Conservation (phyloP, 2,888 invertebrate genomes). For the Argyresthia albistria region DNA sequence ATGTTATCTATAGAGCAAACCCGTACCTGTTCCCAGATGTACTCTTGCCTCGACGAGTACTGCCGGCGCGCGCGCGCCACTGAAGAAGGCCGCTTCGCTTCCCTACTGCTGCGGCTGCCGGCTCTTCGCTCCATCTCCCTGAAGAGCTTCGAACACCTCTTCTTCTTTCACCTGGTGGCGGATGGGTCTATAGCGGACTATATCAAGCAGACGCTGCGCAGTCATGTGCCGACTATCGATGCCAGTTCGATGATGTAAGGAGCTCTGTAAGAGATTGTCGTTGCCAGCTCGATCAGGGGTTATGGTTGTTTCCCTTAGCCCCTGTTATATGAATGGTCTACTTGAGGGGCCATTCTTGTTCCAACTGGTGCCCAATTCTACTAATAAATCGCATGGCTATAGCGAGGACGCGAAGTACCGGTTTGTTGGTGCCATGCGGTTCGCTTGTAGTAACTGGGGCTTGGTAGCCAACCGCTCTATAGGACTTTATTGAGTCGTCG, state of each 20-base stretch:
- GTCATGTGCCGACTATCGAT: conserved; percentile 73
- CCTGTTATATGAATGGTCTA: not conserved
- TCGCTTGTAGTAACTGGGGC: no score
- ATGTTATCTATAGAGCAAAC: not conserved
- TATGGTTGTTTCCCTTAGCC: not conserved
- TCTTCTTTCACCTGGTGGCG: conserved; percentile 93
- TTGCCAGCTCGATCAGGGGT: no score
- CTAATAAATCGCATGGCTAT: no score
- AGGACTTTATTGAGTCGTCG: no score
- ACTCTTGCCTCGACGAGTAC: conserved; percentile 96
- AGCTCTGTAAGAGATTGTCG: no score
- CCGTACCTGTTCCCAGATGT: conserved; percentile 61
- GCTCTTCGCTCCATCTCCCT: conserved; percentile 93
- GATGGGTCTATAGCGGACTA: conserved; percentile 89
- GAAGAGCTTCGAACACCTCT: conserved; percentile 95
- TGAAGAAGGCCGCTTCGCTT: conserved; percentile 96
- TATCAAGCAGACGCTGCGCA: conserved; percentile 81
- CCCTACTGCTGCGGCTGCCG: conserved; percentile 90
- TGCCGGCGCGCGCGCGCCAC: conserved; percentile 89
- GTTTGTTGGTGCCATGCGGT: no score
- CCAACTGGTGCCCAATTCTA: no score
- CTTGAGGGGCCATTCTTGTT: no score
- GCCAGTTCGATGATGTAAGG: conserved; percentile 35
- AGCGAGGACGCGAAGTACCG: no score
- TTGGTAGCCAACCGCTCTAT: no score